Percentiles rank a stretch among this genome's conserved stretches.
Conservation (phyloP, 2,888 invertebrate species). For the Synergus japonicus region DNA sequence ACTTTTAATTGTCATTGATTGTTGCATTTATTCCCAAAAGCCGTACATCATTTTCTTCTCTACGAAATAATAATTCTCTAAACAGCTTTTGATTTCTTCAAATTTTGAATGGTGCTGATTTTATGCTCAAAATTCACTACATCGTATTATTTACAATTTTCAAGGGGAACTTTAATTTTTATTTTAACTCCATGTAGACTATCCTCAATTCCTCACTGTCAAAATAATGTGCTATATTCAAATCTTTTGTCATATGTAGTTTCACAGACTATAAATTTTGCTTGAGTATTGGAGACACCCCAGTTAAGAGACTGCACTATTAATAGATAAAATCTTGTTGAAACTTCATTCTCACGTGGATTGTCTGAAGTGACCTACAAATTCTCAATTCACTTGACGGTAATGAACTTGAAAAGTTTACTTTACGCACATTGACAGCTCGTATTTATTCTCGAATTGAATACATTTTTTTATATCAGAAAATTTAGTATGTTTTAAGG, state of each 20-base stretch:
- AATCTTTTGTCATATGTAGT: neutral
- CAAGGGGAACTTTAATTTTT: too few relatives aligned
- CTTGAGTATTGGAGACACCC: neutral
- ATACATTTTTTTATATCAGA: neutral
- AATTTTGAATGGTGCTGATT: too few relatives aligned
- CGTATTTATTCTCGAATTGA: neutral
- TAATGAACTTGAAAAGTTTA: neutral
- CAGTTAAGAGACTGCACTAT: neutral
- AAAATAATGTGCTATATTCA: neutral
- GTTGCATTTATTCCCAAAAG: too few relatives aligned
- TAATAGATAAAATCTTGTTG: conserved; percentile 4
- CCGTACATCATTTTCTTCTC: too few relatives aligned
- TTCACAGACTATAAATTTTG: neutral
- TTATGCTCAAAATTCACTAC: too few relatives aligned
- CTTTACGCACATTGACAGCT: neutral
- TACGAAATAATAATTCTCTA: too few relatives aligned
- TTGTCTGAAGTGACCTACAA: neutral
- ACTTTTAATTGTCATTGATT: neutral
- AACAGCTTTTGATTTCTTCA: too few relatives aligned
- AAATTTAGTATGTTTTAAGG: neutral
- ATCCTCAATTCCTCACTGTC: neutral
- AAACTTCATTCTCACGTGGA: neutral
- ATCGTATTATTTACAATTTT: too few relatives aligned
- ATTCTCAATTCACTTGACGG: neutral
- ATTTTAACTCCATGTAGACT: neutral